Base-by-base conservation (phyloP, 2,797 vertebrate genomes). In the Acrossocheilus fasciatus region DNA sequence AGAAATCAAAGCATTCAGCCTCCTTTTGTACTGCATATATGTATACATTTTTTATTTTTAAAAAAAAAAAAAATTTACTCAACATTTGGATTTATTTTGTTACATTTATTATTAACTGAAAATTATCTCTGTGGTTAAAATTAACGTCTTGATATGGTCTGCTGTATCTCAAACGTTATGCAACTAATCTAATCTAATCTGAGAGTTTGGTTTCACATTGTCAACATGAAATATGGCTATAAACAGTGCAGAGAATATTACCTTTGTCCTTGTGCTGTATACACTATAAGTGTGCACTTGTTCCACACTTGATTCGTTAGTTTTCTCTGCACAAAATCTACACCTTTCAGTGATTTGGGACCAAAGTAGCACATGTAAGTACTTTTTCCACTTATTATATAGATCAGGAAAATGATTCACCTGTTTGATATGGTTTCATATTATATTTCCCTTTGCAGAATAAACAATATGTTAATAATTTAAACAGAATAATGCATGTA, bases 251-350 rank as follows among this genome's bases (percentile, higher is more conserved):
- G 45, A 30, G 9, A n/a, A 45, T 82, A 62, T 9, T 75, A 86
- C 86, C 90, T 89, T 88, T 89, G 88, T 83, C 81, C 90, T 52
- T 66, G 76, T 23, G 20, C 23, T 54, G 41, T 80, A 82, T 84
- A 80, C 54, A 66, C n/a, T 74, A 86, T 84, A 87, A 87, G 82
- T 77, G 66, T 39, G 69, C 69, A 66, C 79, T 81, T 72, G 39
- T 75, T 80, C 26, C 75, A 50, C 52, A 30, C 43, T 8, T 39
- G 45, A 72, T 86, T 36, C 74, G 62, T 45, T 64, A 68, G 57
- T n/a, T 54, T 80, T 18, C 30, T 43, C n/a, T 59, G 9, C 15
- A 10, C 57, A 47, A 30, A 43, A 52, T n/a, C 39, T n/a, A 18
- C 57, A 36, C 20, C 45, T 15, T 52, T 34, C 17, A 11, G 14